Evolutionary conservation across 2,888 invertebrate species (phyloP).

Genomic region (Helleia helle): DNA sequence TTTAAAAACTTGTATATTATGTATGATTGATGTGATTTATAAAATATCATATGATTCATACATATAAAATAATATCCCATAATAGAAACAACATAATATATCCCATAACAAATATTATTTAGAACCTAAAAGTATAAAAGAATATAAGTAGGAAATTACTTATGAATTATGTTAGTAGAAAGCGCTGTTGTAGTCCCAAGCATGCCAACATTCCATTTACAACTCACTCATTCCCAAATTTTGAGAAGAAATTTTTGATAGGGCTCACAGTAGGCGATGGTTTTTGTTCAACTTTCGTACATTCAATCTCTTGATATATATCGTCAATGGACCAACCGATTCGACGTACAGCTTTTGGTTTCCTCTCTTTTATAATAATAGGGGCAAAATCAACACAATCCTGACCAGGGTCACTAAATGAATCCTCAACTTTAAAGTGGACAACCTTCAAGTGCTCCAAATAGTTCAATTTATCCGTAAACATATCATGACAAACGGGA

Average conservation of each 20-base stretch:
- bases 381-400: slow-evolving; percentile 61
- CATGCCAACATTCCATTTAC: slow-evolving; percentile 50
- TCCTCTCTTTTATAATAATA: slow-evolving; percentile 49
- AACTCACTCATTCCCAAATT: slow-evolving; percentile 68
- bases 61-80: too few species aligned
- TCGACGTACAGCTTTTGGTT: slow-evolving; percentile 52
- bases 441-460: slow-evolving; percentile 51
- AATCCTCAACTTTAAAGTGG: slow-evolving; percentile 36
- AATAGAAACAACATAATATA: background rate
- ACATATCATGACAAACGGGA: slow-evolving; percentile 62
- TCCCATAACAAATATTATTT: background rate
- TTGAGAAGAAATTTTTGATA: slow-evolving; percentile 58
- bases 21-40: too few species aligned
- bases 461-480: slow-evolving; percentile 46
- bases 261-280: slow-evolving; percentile 58
- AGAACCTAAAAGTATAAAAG: background rate
- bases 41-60: too few species aligned
- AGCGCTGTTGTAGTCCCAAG: slow-evolving; percentile 27
- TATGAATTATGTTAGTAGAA: slow-evolving; percentile 26
- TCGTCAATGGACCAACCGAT: slow-evolving; percentile 69
- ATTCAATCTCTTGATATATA: slow-evolving; percentile 67
- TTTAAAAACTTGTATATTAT: too few species aligned
- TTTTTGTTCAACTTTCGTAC: slow-evolving; percentile 52
- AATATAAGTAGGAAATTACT: slow-evolving; percentile 23
- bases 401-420: slow-evolving; percentile 33